Percentiles rank a stretch among this genome's conserved stretches.
These are phyloP conservation scores for Zaprionus capensis DNA, from an alignment of 1,140 invertebrate genomes.

Conservation along the genomic window DNA sequence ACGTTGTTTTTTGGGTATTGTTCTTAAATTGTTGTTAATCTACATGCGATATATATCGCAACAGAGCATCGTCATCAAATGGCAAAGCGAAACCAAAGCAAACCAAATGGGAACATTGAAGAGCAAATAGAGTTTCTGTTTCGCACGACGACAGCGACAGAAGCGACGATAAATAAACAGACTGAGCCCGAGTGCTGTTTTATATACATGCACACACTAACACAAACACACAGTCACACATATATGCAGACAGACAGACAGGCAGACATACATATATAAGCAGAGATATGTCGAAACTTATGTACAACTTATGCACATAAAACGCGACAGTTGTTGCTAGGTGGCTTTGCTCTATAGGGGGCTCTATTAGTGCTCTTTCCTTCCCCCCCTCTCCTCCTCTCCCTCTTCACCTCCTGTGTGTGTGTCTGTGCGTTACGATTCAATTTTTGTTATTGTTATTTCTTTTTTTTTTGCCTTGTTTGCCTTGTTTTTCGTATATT, in stretches of 20 bases:
- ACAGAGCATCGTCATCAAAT: not conserved
- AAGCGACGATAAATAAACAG: constrained; percentile 36
- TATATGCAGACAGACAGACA: not conserved
- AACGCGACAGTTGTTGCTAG: constrained; percentile 14
- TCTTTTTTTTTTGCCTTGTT: not conserved
- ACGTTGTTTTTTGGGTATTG: too few relatives aligned
- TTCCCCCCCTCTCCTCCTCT: not conserved
- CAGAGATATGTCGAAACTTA: constrained; percentile 1
- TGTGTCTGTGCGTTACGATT: not conserved
- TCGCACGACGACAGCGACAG: constrained; percentile 6
- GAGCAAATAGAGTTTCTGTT: constrained; percentile 35
- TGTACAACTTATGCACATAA: constrained; percentile 8
- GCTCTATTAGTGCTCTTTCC: constrained; percentile 10
- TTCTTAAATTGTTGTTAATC: not conserved
- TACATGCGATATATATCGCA: not conserved
- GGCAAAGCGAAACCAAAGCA: not conserved
- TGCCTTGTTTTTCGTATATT: constrained; percentile 1
- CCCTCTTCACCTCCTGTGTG: not conserved
- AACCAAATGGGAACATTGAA: constrained; percentile 24
- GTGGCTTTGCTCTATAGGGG: constrained; percentile 11
- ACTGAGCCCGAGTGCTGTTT: constrained; percentile 15
- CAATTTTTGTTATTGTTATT: constrained; percentile 10
- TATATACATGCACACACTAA: not conserved
- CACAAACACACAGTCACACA: not conserved
- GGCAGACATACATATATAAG: not conserved